phyloP scores from a whole-genome alignment of 2,888 invertebrate species.

The Cerastis leucographa region DNA sequence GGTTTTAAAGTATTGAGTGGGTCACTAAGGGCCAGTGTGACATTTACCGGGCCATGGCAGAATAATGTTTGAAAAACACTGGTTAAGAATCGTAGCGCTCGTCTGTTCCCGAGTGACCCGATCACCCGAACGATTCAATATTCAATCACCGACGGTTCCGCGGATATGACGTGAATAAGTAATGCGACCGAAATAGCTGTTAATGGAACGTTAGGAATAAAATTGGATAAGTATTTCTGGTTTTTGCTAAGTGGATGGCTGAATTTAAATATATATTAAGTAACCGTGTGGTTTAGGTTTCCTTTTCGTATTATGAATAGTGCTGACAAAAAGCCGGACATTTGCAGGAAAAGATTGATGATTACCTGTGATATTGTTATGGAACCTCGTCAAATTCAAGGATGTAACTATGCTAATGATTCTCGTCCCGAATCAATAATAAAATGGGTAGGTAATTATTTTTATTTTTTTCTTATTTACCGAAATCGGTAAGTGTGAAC shows the following conservation, averaged over 20 bases:
- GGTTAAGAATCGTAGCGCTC: conserved; percentile 27
- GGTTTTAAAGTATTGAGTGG: too few species aligned
- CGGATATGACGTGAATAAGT: conserved; percentile 50
- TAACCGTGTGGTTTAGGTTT: background rate
- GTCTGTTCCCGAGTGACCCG: conserved; percentile 37
- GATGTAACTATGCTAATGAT: too few species aligned
- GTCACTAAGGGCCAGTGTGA: too few species aligned
- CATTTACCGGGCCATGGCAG: too few species aligned
- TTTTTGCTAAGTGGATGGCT: background rate
- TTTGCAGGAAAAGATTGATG: background rate
- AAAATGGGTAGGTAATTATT: too few species aligned
- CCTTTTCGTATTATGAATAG: background rate
- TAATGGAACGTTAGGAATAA: conserved; percentile 26
- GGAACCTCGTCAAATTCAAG: too few species aligned
- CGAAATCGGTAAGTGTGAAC: too few species aligned
- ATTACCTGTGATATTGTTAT: too few species aligned
- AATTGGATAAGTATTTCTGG: conserved; percentile 6
- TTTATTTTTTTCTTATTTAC: too few species aligned
- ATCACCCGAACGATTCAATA: conserved; percentile 50
- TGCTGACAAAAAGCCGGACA: background rate
- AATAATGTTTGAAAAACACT: too few species aligned
- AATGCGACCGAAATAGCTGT: conserved; percentile 27
- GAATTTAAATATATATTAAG: conserved; percentile 5
- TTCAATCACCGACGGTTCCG: conserved; percentile 44
- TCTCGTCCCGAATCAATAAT: too few species aligned